These are phyloP conservation scores for Yasuhikotakia modesta DNA, from an alignment of 2,797 vertebrate species.

Conservation along the genomic window DNA sequence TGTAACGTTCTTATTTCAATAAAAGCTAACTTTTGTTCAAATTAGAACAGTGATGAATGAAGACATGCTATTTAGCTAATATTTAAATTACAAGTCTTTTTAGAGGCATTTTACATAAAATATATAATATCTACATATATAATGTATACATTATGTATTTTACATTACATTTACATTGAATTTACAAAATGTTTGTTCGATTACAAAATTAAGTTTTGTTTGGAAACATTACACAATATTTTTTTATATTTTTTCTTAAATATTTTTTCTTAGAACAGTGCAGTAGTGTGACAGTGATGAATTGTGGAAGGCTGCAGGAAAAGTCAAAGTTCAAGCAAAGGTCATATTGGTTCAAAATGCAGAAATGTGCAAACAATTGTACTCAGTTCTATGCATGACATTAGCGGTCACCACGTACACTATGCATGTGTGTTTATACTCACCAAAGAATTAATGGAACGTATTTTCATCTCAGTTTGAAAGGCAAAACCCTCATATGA, in stretches of 20 bases:
- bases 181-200: no score
- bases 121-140: no score
- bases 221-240: no score
- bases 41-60: not conserved
- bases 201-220: no score
- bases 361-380: not conserved
- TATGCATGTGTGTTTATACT: constrained; percentile 8
- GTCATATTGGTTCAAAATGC: not conserved
- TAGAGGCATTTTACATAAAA: no score
- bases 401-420: not conserved
- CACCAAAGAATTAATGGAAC: constrained; percentile 24
- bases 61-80: no score
- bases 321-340: not conserved
- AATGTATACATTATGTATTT: no score
- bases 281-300: not conserved
- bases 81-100: no score
- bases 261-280: no score
- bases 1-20: not conserved
- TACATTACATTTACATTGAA: no score
- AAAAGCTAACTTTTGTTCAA: not conserved
- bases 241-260: no score
- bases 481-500: constrained; percentile 10
- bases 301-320: no score
- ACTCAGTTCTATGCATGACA: not conserved
- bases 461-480: constrained; percentile 2